A percentile compares a stretch with the other conserved stretches of the same genome.
Conservation (phyloP, 2,113 vertebrate species). For the Hemiprocne comata region DNA sequence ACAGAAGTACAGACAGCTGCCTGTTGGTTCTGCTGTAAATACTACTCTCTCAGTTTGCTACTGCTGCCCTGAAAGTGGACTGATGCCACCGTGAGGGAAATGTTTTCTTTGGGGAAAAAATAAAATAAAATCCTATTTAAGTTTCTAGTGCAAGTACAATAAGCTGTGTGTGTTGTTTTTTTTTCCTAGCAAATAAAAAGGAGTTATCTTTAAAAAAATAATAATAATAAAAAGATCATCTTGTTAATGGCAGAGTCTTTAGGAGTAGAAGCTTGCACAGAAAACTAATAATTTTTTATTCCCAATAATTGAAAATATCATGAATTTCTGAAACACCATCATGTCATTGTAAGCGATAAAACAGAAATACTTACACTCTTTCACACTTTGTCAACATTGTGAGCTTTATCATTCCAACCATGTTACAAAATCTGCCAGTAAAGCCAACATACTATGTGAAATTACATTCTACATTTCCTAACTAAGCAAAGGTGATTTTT, state of each 20-base stretch:
- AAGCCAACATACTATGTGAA: neutral
- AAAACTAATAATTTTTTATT: neutral
- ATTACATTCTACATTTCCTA: neutral
- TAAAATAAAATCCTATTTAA: neutral
- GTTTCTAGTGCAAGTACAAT: neutral
- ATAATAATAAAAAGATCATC: neutral
- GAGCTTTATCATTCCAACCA: neutral
- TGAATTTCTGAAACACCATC: neutral
- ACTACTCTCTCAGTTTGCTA: neutral
- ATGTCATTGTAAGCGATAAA: neutral
- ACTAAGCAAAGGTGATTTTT: too few relatives aligned
- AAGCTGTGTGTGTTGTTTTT: neutral
- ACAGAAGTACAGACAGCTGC: neutral
- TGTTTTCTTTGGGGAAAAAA: neutral
- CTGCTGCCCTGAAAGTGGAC: neutral
- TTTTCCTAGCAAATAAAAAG: neutral
- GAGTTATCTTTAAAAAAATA: neutral
- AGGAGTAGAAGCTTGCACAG: neutral
- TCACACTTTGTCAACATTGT: neutral
- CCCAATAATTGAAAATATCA: neutral
- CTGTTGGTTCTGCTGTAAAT: neutral
- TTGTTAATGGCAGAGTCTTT: neutral
- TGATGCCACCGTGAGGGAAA: neutral
- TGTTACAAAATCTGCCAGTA: neutral
- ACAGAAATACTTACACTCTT: neutral